Conservation (phyloP, 2,113 vertebrate species). For the Percopsis transmontana region DNA sequence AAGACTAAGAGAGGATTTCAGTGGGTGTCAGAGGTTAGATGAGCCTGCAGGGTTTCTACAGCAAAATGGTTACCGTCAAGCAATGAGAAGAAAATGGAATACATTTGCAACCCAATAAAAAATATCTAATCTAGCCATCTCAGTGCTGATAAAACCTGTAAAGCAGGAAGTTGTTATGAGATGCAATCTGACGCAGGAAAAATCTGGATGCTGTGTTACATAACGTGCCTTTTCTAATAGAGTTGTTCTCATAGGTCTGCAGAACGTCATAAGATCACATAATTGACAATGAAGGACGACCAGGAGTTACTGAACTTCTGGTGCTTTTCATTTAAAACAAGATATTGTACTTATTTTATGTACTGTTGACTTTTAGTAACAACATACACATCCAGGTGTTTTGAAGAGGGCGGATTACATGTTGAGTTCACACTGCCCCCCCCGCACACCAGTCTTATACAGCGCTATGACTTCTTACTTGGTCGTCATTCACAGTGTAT, state of each 20-base stretch:
- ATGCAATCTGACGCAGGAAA: slow-evolving; percentile 44
- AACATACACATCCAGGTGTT: no score
- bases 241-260: not conserved
- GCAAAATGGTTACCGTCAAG: slow-evolving; percentile 1
- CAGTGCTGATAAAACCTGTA: not conserved
- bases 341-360: no score
- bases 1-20: not conserved
- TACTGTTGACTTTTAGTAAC: no score
- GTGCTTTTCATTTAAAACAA: no score
- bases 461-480: not conserved
- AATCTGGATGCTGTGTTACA: slow-evolving; percentile 21
- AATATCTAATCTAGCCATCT: slow-evolving; percentile 21
- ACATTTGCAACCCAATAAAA: slow-evolving; percentile 2
- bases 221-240: slow-evolving; percentile 18
- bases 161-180: slow-evolving; percentile 14
- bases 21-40: not conserved
- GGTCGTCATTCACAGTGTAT: not conserved
- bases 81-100: slow-evolving; percentile 16
- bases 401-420: no score
- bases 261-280: not conserved
- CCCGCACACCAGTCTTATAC: not conserved
- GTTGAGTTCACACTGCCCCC: no score
- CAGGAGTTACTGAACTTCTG: not conserved
- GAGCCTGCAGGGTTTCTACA: not conserved
- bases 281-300: not conserved